These are phyloP conservation scores for Lepidotrigona ventralis DNA, from an alignment of 1,140 invertebrate species.

Conservation along the genomic window DNA sequence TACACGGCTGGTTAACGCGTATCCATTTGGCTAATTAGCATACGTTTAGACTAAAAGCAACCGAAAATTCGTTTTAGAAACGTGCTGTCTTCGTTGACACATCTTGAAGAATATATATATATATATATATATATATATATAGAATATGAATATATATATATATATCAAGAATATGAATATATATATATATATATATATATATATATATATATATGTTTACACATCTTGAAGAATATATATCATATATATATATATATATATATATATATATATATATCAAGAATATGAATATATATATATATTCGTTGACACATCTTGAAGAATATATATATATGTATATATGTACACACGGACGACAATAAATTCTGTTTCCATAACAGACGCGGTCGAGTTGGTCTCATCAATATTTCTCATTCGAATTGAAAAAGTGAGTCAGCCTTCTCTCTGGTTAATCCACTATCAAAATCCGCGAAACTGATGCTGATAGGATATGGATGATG, in stretches of 20 bases:
- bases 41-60: slow-evolving; percentile 10
- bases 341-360: background rate
- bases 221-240: too few species aligned
- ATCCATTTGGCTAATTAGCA: slow-evolving; percentile 18
- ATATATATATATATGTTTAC: background rate
- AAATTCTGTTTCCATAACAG: background rate
- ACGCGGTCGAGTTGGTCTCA: background rate
- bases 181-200: background rate
- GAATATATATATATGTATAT: background rate
- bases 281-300: too few species aligned
- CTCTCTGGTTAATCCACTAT: too few species aligned
- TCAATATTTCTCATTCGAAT: background rate
- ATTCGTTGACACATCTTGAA: background rate
- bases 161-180: too few species aligned
- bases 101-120: background rate
- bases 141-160: too few species aligned
- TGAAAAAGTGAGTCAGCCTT: background rate
- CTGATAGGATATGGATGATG: background rate
- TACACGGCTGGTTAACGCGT: background rate
- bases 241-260: too few species aligned
- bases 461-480: too few species aligned
- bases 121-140: background rate
- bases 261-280: too few species aligned
- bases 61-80: background rate
- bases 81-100: background rate